phyloP scores from a whole-genome alignment of 2,888 invertebrate species.

The Lasioglossum calceatum region DNA sequence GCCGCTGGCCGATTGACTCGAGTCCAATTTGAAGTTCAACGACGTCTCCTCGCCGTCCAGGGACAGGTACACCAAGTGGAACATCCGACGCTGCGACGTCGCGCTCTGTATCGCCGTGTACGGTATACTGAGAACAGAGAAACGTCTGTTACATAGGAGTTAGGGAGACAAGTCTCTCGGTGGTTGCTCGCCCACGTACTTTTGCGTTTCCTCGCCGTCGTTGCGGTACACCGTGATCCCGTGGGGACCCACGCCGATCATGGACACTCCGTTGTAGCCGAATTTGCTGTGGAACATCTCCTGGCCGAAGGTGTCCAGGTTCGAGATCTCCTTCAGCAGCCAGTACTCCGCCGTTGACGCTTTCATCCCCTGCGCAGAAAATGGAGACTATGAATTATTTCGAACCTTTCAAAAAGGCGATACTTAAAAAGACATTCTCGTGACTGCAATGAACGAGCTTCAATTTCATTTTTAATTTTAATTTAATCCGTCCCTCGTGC shows the following conservation, averaged over 20 bases:
- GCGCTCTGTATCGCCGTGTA: conserved; percentile 93
- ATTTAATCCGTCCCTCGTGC: too few relatives aligned
- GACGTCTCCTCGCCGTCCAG: conserved; percentile 89
- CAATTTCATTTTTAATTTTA: too few relatives aligned
- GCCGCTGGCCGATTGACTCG: conserved; percentile 92
- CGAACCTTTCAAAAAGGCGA: too few relatives aligned
- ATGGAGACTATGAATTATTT: background rate
- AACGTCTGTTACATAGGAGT: background rate
- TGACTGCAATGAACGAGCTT: too few relatives aligned
- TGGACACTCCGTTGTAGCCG: conserved; percentile 85
- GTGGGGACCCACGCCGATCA: conserved; percentile 93
- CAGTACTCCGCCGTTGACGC: conserved; percentile 93
- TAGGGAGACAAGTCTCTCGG: background rate
- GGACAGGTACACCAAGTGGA: conserved; percentile 90
- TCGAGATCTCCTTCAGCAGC: conserved; percentile 92
- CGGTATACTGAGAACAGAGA: conserved; percentile 87
- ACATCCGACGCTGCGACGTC: conserved; percentile 90
- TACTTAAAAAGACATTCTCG: too few relatives aligned
- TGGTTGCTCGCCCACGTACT: conserved; percentile 79
- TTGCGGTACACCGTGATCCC: conserved; percentile 91
- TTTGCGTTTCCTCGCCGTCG: conserved; percentile 88
- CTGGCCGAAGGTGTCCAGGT: conserved; percentile 92
- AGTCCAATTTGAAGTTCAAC: conserved; percentile 92
- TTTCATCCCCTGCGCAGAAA: conserved; percentile 87
- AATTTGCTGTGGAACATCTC: conserved; percentile 92